Base-by-base conservation (phyloP, 2,797 vertebrate genomes). In the Furcifer pardalis region DNA sequence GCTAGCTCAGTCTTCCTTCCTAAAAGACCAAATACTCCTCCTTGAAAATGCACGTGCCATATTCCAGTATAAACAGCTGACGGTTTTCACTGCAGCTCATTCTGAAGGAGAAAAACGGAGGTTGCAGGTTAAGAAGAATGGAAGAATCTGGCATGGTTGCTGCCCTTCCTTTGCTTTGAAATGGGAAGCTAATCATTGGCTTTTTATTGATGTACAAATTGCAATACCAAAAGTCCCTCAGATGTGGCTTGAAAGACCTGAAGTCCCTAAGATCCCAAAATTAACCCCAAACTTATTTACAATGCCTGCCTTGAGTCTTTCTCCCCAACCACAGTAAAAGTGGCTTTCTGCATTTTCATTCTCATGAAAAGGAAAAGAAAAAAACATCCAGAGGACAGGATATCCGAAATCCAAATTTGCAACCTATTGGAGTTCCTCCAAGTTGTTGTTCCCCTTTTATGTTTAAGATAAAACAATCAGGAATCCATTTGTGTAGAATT, bases 281-380 rank as follows among this genome's bases (percentile, higher is more conserved):
- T 19, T 74, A 69, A 12, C 63, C 82, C 37, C 69, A 69, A 79
- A 30, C 75, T 75, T 82, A 65, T 75, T 75, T 65, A 75, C 71
- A n/a, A 42, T 9, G 42, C 60, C 42, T 4, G 17, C 59, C 6
- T 52, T 83, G 49, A 37, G 62, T 49, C 65, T 44, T 76, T 56
- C 52, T n/a, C 49, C 74, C 73, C 77, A 65, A 76, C 46, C 82
- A 69, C 62, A 17, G 2, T 32, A 69, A 35, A 60, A 84, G 37
- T 27, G 42, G 37, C 35, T 2, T 69, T 68, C 42, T 42, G 27
- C 8, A 77, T 56, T 19, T 17, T 65, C 23, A 5, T n/a, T 1
- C 37, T 37, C 44, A 19, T 32, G 40, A 13, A 37, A 59, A 52
- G 59, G 1, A 7, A 40, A 72, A 23, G 1, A 1, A 30, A 63